Conservation (phyloP, 2,888 invertebrate genomes). For the Agonopterix alstromeriana region DNA sequence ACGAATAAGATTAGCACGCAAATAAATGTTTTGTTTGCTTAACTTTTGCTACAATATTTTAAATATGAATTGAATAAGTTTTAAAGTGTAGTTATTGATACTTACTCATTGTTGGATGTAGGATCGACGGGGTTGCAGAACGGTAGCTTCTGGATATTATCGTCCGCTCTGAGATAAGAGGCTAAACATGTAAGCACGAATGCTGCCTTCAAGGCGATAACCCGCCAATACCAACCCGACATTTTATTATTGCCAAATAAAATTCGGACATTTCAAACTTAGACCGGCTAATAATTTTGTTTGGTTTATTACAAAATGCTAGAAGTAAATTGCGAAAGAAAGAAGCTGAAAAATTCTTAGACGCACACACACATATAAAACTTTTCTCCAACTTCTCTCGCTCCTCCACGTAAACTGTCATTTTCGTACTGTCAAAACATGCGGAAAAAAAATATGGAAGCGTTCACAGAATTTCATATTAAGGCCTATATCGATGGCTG, state of each 20-base stretch:
- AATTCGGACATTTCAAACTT: constrained; percentile 56
- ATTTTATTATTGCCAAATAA: constrained; percentile 60
- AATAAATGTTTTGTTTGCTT: no score
- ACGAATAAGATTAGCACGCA: no score
- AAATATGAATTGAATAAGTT: no score
- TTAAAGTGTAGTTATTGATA: constrained; percentile 9
- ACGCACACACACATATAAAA: background rate
- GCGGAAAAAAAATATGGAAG: no score
- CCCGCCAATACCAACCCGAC: constrained; percentile 67
- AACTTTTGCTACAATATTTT: no score
- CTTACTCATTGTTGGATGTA: constrained; percentile 54
- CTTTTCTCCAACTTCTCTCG: background rate
- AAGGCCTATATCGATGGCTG: no score
- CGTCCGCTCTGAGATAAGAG: constrained; percentile 54
- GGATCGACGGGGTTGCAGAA: constrained; percentile 63
- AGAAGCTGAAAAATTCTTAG: background rate
- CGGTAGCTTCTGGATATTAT: constrained; percentile 59
- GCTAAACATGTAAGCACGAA: constrained; percentile 51
- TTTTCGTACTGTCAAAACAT: background rate
- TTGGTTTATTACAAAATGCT: constrained; percentile 43
- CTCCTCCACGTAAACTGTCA: background rate
- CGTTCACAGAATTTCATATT: no score
- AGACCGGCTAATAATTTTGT: constrained; percentile 34
- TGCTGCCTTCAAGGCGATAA: constrained; percentile 51
- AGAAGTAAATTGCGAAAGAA: constrained; percentile 31